Conservation (phyloP, 2,888 invertebrate species). For the Cynaeus angustus region DNA sequence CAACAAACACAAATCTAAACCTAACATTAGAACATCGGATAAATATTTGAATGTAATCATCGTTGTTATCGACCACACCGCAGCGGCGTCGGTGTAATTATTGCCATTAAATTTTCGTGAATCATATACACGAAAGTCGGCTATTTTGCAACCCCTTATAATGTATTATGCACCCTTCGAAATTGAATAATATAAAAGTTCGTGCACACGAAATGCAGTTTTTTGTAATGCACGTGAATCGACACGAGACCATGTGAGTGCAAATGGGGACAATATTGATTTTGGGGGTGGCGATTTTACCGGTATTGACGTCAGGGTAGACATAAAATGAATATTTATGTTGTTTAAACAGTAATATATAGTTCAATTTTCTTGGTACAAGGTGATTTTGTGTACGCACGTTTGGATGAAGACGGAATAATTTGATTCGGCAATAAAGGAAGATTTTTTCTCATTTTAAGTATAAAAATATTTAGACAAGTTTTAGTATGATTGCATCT, state of each 20-base stretch:
- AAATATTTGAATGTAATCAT: conserved; percentile 27
- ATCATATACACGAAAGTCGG: conserved; percentile 5
- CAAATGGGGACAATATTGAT: not conserved
- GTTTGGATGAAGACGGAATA: too few relatives aligned
- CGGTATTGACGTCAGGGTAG: not conserved
- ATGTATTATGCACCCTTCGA: conserved; percentile 16
- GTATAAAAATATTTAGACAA: too few relatives aligned
- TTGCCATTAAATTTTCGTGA: conserved; percentile 1
- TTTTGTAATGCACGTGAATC: not conserved
- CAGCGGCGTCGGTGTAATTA: not conserved
- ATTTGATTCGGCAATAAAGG: too few relatives aligned
- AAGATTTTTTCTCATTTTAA: too few relatives aligned
- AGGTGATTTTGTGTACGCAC: too few relatives aligned
- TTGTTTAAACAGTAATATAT: too few relatives aligned
- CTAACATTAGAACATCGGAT: conserved; percentile 7
- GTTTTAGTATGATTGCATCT: too few relatives aligned
- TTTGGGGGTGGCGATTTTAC: conserved; percentile 1
- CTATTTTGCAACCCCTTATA: conserved; percentile 6
- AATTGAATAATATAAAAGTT: conserved; percentile 10
- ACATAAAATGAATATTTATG: not conserved
- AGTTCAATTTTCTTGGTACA: too few relatives aligned
- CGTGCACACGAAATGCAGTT: conserved; percentile 8
- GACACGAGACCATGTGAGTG: conserved; percentile 2
- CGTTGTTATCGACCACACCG: conserved; percentile 11
- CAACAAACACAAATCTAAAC: conserved; percentile 1